Evolutionary conservation across 2,113 vertebrate species (phyloP).

Genomic region (Lophochroa leadbeateri): DNA sequence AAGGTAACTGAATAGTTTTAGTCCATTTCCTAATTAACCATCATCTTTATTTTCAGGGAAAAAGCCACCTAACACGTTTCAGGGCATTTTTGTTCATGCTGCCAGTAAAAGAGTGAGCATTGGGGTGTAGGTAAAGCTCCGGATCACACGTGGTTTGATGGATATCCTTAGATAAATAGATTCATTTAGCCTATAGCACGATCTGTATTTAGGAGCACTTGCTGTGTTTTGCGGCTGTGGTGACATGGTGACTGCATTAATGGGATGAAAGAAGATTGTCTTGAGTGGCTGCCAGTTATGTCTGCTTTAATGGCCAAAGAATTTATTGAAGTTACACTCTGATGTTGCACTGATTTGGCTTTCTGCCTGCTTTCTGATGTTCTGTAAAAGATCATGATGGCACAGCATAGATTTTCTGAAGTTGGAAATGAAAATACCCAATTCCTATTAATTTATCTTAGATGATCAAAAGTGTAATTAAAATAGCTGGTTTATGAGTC

Average conservation of each 20-base stretch:
- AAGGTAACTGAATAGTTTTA: not conserved
- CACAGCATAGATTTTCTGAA: not conserved
- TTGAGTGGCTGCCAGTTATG: constrained; percentile 15
- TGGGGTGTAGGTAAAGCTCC: not conserved
- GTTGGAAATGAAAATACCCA: not conserved
- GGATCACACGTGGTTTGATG: not conserved
- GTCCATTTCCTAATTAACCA: not conserved
- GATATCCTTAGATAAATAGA: not conserved
- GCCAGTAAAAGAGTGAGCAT: not conserved
- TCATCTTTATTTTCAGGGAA: not conserved
- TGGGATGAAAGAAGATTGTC: constrained; percentile 42
- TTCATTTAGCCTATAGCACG: not conserved
- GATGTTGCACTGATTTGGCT: constrained; percentile 14
- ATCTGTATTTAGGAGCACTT: not conserved
- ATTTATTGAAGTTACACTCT: constrained; percentile 42
- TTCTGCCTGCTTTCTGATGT: constrained; percentile 17
- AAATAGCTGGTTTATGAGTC: not conserved
- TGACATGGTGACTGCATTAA: constrained; percentile 24
- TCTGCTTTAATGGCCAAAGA: constrained; percentile 38
- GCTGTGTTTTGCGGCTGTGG: not conserved
- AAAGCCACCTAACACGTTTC: not conserved
- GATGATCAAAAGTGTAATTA: constrained; percentile 12
- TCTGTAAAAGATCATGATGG: not conserved
- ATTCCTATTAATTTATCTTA: constrained; percentile 39
- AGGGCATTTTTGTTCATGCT: not conserved